Percentiles rank a stretch among this genome's conserved stretches.
Conservation (phyloP, 2,888 invertebrate genomes). For the Chloromyia formosa region DNA sequence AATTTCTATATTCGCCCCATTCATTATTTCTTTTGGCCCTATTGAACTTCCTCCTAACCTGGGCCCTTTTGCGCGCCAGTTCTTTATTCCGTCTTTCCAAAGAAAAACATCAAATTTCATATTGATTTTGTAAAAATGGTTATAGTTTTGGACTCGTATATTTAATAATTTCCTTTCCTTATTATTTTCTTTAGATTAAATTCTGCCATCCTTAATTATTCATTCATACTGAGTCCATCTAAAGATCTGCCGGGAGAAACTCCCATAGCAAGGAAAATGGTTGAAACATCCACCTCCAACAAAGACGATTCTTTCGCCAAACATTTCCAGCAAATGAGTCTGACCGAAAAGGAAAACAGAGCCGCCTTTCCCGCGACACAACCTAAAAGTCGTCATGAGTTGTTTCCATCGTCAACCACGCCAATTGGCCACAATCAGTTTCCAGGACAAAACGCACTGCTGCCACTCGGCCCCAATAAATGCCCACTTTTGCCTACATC, state of each 20-base stretch:
- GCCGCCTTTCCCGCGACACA: neutral
- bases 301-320: conserved; percentile 54
- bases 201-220: conserved; percentile 61
- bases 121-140: no score
- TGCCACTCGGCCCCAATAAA: neutral
- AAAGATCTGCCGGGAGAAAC: conserved; percentile 51
- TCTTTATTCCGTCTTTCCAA: no score
- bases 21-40: no score
- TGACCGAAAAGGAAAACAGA: conserved; percentile 50
- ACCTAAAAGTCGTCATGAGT: conserved; percentile 29
- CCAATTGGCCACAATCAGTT: neutral
- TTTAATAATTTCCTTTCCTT: no score
- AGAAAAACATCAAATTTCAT: no score
- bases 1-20: no score
- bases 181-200: conserved; percentile 55
- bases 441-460: neutral
- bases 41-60: no score
- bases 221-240: conserved; percentile 59
- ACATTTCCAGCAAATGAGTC: conserved; percentile 57
- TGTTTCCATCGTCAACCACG: conserved; percentile 8
- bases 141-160: no score
- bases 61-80: no score
- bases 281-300: neutral
- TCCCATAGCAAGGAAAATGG: conserved; percentile 24
- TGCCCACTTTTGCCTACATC: neutral